phyloP scores from a whole-genome alignment of 2,888 invertebrate species.

The Zhuqinia jingwanae region DNA sequence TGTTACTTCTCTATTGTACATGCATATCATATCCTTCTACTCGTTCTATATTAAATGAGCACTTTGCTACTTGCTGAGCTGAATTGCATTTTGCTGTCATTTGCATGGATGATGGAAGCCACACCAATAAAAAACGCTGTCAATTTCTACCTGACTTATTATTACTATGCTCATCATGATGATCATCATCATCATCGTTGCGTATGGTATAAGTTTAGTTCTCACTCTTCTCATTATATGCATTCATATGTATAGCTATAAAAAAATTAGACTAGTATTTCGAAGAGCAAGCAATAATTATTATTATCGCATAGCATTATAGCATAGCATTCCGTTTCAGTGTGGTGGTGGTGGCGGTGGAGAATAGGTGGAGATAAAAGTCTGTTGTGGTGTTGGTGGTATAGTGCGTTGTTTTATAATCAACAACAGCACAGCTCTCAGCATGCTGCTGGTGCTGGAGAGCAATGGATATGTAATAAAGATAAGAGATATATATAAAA shows the following conservation, averaged over 20 bases:
- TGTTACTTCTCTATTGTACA: slow-evolving; percentile 2
- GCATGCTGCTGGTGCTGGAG: slow-evolving; percentile 24
- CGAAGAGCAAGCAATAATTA: slow-evolving; percentile 43
- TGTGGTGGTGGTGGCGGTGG: not conserved
- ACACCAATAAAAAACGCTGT: slow-evolving; percentile 58
- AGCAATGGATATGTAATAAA: slow-evolving; percentile 11
- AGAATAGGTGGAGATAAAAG: not conserved
- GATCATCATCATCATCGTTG: not conserved
- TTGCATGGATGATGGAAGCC: slow-evolving; percentile 50
- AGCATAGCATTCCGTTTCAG: slow-evolving; percentile 35
- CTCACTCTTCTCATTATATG: not conserved
- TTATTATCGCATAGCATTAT: slow-evolving; percentile 51
- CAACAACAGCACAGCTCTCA: slow-evolving; percentile 43
- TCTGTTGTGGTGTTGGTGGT: not conserved
- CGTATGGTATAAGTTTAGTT: not conserved
- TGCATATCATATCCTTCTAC: too few species aligned
- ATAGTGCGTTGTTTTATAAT: not conserved
- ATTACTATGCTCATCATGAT: slow-evolving; percentile 38
- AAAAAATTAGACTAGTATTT: slow-evolving; percentile 37
- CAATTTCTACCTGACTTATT: slow-evolving; percentile 58
- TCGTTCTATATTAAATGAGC: not conserved
- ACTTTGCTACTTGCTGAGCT: too few species aligned
- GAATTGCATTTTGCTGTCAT: not conserved
- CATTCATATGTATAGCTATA: not conserved
- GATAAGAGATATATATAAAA: not conserved